Percentiles rank a stretch among this genome's conserved stretches.
phyloP scores from a whole-genome alignment of 2,113 vertebrate genomes.

The Oceanites oceanicus region DNA sequence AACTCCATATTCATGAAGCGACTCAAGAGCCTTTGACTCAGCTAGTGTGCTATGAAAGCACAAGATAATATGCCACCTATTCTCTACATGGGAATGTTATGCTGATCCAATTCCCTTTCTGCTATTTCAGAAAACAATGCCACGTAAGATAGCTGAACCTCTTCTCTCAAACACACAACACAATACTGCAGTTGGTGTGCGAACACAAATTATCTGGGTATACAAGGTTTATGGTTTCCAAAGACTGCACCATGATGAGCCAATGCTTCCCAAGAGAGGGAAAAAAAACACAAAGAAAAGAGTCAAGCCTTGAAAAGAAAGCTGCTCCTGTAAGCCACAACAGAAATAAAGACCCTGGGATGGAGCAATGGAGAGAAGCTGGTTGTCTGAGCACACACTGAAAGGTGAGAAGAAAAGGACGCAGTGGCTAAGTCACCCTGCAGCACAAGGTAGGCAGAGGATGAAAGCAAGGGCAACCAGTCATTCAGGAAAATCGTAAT shows the following conservation, averaged over 20 bases:
- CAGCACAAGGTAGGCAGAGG: background rate
- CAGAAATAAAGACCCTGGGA: background rate
- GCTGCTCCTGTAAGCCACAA: conserved; percentile 12
- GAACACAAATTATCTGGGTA: conserved; percentile 24
- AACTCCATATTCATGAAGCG: conserved; percentile 22
- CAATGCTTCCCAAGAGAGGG: background rate
- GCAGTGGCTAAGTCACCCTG: background rate
- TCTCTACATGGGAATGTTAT: conserved; percentile 40
- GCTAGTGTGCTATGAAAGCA: conserved; percentile 7
- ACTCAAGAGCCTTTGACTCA: conserved; percentile 25
- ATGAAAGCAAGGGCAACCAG: background rate
- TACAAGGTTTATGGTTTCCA: conserved; percentile 53
- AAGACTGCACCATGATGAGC: background rate
- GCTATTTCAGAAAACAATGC: conserved; percentile 32
- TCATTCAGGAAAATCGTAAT: background rate
- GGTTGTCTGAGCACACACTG: background rate
- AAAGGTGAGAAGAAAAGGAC: background rate
- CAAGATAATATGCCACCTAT: conserved; percentile 22
- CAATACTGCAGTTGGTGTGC: background rate
- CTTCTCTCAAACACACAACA: conserved; percentile 19
- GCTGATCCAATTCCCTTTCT: conserved; percentile 28
- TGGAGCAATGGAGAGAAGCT: background rate
- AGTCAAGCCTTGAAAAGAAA: conserved; percentile 20
- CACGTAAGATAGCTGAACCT: conserved; percentile 20
- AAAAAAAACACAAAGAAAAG: background rate